Conservation (phyloP, 2,797 vertebrate genomes). For the Fratercula arctica region DNA sequence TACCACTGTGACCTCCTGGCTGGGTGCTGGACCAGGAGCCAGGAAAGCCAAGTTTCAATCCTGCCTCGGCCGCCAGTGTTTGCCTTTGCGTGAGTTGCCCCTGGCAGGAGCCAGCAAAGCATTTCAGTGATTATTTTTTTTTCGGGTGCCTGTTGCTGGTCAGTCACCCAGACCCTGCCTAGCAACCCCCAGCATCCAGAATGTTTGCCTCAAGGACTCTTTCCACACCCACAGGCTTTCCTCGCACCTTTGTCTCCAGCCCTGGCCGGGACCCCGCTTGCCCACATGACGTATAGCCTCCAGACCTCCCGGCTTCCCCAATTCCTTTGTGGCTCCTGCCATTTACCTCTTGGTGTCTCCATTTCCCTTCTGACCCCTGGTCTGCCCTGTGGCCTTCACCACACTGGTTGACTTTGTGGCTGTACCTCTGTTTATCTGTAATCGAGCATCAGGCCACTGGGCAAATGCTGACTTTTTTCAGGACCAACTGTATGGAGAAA, state of each 20-base stretch:
- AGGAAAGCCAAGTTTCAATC: neutral
- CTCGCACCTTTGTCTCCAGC: neutral
- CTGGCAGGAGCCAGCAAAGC: neutral
- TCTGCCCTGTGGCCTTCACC: neutral
- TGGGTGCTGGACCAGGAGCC: neutral
- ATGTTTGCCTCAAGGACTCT: neutral
- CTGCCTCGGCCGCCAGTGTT: neutral
- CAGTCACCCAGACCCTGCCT: neutral
- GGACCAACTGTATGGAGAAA: neutral
- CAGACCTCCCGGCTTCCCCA: neutral
- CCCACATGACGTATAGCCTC: neutral
- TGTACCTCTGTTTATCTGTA: neutral
- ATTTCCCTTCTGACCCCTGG: neutral
- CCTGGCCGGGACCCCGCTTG: rapidly evolving
- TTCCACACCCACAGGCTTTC: neutral
- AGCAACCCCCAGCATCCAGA: neutral
- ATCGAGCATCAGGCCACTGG: neutral
- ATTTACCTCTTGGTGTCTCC: constrained; percentile 29
- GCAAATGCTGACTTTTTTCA: neutral
- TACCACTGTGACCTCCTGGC: neutral
- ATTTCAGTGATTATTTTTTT: neutral
- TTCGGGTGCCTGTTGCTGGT: neutral
- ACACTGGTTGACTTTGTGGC: neutral
- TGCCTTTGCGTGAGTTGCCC: neutral
- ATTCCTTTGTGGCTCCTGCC: neutral